Conservation (phyloP, 2,113 vertebrate genomes). For the Gallinago undulata region DNA sequence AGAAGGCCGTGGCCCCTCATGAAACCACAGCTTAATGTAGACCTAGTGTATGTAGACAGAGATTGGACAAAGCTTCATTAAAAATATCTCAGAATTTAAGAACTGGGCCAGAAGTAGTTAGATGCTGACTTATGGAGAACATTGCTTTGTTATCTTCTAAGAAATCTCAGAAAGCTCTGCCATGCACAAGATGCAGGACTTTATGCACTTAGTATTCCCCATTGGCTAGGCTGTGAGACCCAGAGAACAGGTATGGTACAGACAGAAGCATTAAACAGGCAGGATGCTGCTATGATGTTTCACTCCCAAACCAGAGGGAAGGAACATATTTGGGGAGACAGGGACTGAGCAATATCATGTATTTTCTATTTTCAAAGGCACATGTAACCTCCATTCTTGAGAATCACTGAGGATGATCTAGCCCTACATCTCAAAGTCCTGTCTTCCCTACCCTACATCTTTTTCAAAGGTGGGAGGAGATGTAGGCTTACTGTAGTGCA, state of each 20-base stretch:
- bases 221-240: background rate
- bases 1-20: background rate
- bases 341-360: background rate
- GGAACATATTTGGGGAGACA: background rate
- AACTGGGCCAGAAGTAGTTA: background rate
- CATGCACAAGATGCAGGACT: background rate
- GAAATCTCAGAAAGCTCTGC: background rate
- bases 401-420: background rate
- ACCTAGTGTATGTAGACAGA: background rate
- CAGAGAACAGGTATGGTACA: background rate
- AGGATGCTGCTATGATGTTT: background rate
- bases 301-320: background rate
- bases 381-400: background rate
- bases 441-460: background rate
- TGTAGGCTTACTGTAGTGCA: background rate
- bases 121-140: background rate
- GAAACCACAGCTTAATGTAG: background rate
- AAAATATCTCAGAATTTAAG: background rate
- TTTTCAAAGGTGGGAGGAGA: background rate
- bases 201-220: background rate
- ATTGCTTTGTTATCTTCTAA: background rate
- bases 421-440: background rate
- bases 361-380: background rate
- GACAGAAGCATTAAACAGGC: background rate
- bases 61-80: background rate